Conservation (phyloP, 2,888 invertebrate species). For the Incurvaria masculella region DNA sequence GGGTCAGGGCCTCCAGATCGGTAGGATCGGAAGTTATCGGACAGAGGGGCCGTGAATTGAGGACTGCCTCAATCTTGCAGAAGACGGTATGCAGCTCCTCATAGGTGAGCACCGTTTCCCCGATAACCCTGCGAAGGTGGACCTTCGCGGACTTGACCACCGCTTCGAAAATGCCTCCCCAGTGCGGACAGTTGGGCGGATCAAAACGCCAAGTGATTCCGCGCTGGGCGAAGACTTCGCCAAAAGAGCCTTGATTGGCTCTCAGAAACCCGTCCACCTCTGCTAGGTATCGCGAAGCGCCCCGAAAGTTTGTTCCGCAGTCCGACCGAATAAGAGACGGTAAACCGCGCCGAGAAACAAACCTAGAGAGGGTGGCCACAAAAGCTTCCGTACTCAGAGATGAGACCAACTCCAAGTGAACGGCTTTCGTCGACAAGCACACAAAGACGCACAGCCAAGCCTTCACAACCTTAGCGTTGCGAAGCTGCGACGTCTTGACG, state of each 20-base stretch:
- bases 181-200: background rate
- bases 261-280: background rate
- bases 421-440: background rate
- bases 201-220: background rate
- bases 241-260: background rate
- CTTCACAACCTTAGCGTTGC: background rate
- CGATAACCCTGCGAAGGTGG: slow-evolving; percentile 2
- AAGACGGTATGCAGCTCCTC: slow-evolving; percentile 23
- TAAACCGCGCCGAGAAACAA: slow-evolving; percentile 1
- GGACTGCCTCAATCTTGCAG: slow-evolving; percentile 22
- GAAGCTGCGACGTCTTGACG: background rate
- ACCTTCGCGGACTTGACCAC: slow-evolving; percentile 2
- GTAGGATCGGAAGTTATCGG: slow-evolving; percentile 10
- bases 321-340: background rate
- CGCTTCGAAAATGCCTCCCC: slow-evolving; percentile 6
- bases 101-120: slow-evolving; percentile 18
- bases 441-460: slow-evolving; percentile 1
- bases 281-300: background rate
- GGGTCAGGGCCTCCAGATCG: background rate
- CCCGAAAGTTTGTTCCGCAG: background rate
- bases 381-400: slow-evolving; percentile 1
- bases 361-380: background rate
- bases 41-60: slow-evolving; percentile 25
- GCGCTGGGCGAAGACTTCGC: background rate
- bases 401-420: slow-evolving; percentile 1